Evolutionary conservation across 1,140 invertebrate species (phyloP).

Genomic region (Megalonaias nervosa): DNA sequence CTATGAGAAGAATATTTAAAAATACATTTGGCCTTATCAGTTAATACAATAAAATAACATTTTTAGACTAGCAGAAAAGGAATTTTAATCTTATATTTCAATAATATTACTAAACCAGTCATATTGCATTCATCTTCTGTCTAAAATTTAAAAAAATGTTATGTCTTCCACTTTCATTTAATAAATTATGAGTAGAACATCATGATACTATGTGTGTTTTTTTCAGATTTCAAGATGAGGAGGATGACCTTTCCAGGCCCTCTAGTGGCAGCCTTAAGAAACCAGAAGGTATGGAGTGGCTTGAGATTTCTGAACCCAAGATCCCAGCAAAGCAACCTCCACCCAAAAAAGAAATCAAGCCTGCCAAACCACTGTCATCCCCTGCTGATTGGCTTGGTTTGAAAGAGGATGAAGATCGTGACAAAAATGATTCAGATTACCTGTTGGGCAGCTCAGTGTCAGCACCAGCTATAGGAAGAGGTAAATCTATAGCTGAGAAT

Average conservation of each 20-base stretch:
- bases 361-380: conserved; percentile 13
- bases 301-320: conserved; percentile 37
- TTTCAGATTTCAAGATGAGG: conserved; percentile 56
- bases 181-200: not conserved
- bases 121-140: too few relatives aligned
- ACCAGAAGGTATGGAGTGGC: conserved; percentile 47
- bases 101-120: too few relatives aligned
- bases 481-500: too few relatives aligned
- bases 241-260: conserved; percentile 45
- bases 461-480: conserved; percentile 9
- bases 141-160: too few relatives aligned
- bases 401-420: conserved; percentile 44
- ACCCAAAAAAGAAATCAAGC: conserved; percentile 6
- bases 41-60: too few relatives aligned
- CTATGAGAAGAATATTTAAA: too few relatives aligned
- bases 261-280: not conserved
- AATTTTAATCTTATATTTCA: too few relatives aligned
- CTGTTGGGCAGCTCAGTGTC: conserved; percentile 25
- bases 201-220: not conserved
- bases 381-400: conserved; percentile 52
- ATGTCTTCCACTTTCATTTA: too few relatives aligned
- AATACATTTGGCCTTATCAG: too few relatives aligned
- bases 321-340: conserved; percentile 14
- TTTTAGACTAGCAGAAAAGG: too few relatives aligned
- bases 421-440: conserved; percentile 39